Percentiles rank a stretch among this genome's conserved stretches.
Conservation (phyloP, 2,113 vertebrate genomes). For the Apus apus region DNA sequence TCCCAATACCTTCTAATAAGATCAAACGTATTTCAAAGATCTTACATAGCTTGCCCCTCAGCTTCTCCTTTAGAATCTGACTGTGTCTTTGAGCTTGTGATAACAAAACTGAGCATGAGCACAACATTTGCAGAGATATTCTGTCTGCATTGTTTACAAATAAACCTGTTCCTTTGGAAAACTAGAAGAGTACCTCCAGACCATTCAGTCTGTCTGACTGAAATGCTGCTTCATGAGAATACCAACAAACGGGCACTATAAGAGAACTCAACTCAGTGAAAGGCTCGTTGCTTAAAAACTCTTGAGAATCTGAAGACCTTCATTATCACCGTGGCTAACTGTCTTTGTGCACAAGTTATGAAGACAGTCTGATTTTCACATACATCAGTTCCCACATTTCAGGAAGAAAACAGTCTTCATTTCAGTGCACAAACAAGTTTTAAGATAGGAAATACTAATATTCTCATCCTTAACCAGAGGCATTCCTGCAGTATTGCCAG, state of each 20-base stretch:
- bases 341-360: background rate
- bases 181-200: background rate
- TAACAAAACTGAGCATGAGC: background rate
- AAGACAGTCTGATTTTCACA: background rate
- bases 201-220: background rate
- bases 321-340: background rate
- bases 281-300: background rate
- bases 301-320: background rate
- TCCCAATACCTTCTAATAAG: background rate
- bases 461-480: background rate
- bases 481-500: background rate
- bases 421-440: background rate
- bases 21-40: background rate
- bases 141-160: background rate
- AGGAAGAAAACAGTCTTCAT: background rate
- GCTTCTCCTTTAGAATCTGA: background rate
- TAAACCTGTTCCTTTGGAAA: background rate
- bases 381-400: background rate
- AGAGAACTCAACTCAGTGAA: background rate
- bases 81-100: fast-evolving
- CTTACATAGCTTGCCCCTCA: background rate
- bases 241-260: background rate
- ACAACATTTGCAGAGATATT: background rate
- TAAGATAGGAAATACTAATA: background rate
- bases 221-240: background rate